Conservation (phyloP, 2,888 invertebrate species). For the Rhynchonema sp. region DNA sequence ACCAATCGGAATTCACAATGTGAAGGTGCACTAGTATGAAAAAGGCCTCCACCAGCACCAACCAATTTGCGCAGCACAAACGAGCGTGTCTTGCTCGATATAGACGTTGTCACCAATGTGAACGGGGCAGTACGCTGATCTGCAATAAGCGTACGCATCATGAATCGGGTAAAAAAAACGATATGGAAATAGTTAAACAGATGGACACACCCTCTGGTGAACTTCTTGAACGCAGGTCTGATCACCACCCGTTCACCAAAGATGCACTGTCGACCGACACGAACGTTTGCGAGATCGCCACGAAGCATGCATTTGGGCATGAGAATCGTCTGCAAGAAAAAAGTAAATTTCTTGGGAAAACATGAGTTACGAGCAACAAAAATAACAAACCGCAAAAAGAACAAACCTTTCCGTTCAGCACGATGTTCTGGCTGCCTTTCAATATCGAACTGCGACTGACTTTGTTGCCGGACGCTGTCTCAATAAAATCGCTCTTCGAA, state of each 20-base stretch:
- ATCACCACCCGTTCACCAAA: conserved; percentile 81
- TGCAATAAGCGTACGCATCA: neutral
- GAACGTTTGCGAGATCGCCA: conserved; percentile 86
- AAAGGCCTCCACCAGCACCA: no score
- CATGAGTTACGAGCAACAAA: no score
- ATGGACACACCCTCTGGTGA: conserved; percentile 65
- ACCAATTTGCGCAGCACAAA: conserved; percentile 58
- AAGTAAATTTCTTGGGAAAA: no score
- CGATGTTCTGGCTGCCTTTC: conserved; percentile 97
- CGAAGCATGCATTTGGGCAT: conserved; percentile 87
- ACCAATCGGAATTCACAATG: no score
- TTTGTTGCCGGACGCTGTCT: conserved; percentile 95
- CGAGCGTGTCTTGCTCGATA: conserved; percentile 84
- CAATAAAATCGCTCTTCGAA: conserved; percentile 78
- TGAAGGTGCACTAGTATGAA: no score
- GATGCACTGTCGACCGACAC: conserved; percentile 84
- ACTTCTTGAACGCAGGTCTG: conserved; percentile 89
- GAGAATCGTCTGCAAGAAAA: conserved; percentile 55
- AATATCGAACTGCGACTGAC: conserved; percentile 82
- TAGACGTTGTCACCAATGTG: conserved; percentile 95
- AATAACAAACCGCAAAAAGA: neutral
- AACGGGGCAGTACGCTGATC: conserved; percentile 71
- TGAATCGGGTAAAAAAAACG: neutral
- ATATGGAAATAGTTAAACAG: neutral
- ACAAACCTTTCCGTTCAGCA: conserved; percentile 66